phyloP scores from a whole-genome alignment of 2,113 vertebrate species.

The Boulengeromyrus knoepffleri region DNA sequence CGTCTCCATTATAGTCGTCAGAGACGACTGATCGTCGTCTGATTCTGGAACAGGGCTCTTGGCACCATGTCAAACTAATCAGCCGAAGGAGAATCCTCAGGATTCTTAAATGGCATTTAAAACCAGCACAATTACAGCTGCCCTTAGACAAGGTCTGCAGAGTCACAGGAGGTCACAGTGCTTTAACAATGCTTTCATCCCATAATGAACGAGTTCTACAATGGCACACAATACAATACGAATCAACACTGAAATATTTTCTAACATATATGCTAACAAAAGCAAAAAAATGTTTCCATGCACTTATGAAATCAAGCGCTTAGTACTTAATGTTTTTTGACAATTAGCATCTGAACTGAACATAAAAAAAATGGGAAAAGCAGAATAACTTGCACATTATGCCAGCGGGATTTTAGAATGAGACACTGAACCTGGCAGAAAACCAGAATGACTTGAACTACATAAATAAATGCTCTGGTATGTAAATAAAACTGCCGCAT shows the following conservation, averaged over 20 bases:
- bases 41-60: background rate
- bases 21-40: background rate
- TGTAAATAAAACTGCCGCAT: background rate
- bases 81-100: background rate
- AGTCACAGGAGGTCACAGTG: background rate
- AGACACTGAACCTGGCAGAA: background rate
- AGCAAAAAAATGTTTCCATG: background rate
- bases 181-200: background rate
- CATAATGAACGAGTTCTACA: background rate
- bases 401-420: background rate
- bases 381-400: background rate
- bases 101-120: background rate
- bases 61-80: slow-evolving; percentile 9
- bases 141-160: background rate
- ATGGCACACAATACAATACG: background rate
- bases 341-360: background rate
- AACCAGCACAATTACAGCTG: background rate
- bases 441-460: background rate
- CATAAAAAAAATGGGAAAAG: background rate
- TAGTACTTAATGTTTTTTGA: background rate
- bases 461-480: background rate
- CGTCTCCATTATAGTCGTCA: background rate
- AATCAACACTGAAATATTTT: background rate
- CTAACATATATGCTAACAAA: background rate
- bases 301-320: background rate